Evolutionary conservation across 1,140 invertebrate genomes (phyloP).

Genomic region (Gonatopus flavifemur): DNA sequence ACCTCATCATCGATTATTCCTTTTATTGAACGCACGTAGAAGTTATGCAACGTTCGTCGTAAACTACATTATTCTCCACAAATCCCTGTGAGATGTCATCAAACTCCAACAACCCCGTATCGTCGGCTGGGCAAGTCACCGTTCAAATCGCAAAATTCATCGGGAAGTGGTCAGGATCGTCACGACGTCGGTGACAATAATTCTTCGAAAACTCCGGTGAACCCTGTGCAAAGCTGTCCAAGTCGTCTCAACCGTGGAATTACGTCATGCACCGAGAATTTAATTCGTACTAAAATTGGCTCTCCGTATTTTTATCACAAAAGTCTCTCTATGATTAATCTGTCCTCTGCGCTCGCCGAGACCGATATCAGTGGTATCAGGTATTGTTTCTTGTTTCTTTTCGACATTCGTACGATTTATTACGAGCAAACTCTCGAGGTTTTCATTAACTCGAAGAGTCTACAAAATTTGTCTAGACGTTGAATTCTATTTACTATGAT

Average conservation of each 20-base stretch:
- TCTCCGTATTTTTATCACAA: conserved; percentile 29
- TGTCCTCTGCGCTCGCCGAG: conserved; percentile 28
- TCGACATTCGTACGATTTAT: no score
- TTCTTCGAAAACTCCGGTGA: conserved; percentile 12
- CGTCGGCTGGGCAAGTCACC: conserved; percentile 23
- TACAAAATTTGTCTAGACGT: no score
- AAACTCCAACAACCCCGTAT: conserved; percentile 8
- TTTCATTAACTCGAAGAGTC: no score
- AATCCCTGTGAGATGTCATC: conserved; percentile 29
- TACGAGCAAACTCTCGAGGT: no score
- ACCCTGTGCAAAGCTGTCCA: conserved; percentile 19
- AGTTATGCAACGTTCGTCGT: conserved; percentile 23
- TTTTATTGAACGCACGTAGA: no score
- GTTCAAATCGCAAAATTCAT: conserved; percentile 19
- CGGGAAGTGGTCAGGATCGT: not conserved
- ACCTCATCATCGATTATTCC: no score
- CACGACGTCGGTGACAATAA: no score
- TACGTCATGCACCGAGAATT: conserved; percentile 15
- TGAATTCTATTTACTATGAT: no score
- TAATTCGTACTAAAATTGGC: conserved; percentile 10
- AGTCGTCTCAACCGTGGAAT: conserved; percentile 9
- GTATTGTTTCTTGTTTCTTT: no score
- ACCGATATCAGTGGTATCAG: conserved; percentile 24
- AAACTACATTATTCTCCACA: conserved; percentile 23
- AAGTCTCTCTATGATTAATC: conserved; percentile 48